A percentile compares a stretch with the other conserved stretches of the same genome.
Conservation (phyloP, 2,797 vertebrate genomes). For the Sebastes trivittatus region DNA sequence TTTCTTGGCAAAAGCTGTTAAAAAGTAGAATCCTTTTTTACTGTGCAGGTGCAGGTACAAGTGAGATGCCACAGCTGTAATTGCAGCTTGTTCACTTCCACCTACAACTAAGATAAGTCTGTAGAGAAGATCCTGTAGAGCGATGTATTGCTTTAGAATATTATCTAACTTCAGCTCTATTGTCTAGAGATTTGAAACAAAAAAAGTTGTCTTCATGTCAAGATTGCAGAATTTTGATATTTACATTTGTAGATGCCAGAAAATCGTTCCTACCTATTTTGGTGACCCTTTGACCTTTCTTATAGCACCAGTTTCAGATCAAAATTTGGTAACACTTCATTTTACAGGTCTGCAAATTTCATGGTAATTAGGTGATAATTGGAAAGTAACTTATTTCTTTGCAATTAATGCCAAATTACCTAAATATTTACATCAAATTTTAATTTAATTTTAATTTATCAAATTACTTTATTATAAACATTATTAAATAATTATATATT, state of each 20-base stretch:
- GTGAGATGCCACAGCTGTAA: not conserved
- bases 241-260: not conserved
- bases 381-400: rapidly evolving
- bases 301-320: too few species aligned
- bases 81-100: not conserved
- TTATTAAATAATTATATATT: too few species aligned
- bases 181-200: not conserved
- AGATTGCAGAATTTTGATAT: not conserved
- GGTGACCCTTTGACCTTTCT: too few species aligned
- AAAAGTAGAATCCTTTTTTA: not conserved
- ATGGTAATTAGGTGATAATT: too few species aligned
- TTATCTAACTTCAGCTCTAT: rapidly evolving
- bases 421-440: rapidly evolving
- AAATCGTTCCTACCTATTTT: not conserved
- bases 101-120: not conserved
- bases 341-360: too few species aligned
- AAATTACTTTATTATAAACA: too few species aligned
- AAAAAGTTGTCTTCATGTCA: not conserved
- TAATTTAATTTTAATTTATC: too few species aligned
- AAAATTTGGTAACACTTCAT: too few species aligned
- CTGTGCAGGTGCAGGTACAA: too few species aligned
- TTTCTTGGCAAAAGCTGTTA: not conserved
- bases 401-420: too few species aligned
- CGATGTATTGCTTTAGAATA: not conserved
- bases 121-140: not conserved